Evolutionary conservation across 2,113 vertebrate species (phyloP), one percentile per base, ranked within the genome.

Genomic region (Thryonomys swinderianus): DNA sequence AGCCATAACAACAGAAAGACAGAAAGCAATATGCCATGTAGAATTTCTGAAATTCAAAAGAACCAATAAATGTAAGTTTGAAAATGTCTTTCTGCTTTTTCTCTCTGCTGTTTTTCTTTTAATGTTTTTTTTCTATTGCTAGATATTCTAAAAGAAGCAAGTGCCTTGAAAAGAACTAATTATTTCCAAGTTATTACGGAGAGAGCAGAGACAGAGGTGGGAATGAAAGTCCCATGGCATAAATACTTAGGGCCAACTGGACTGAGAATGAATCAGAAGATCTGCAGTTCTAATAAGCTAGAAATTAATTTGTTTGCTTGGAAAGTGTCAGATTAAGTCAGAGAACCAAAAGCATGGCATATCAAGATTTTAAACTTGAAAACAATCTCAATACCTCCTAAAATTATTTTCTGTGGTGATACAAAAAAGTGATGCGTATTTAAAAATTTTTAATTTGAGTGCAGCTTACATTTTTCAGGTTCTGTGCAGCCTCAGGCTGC

Each of bases 381-480:
- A 91, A 90, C 7, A 37, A 92, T 69, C 30, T n/a, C 67, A 95
- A 81, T 45, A 34, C 4, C 27, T 10, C 62, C 81, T 76, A 7
- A 85, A 69, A 64, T 67, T 82, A 51, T 88, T 83, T 95, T 94
- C 23, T 94, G n/a, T 92, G 12, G 82, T 89, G n/a, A 30, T 61
- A 45, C 27, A 73, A 88, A 57, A 85, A 82, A 16, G 9, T 80
- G 16, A 93, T 40, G 1, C 21, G 20, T 53, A 45, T 82, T 88
- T 64, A 57, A 86, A 84, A 11, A 80, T 32, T 74, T 85, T 88
- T 40, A 76, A 88, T 64, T n/a, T 80, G 7, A 59, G 48, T 74
- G 45, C 74, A 69, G 27, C 92, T 92, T 30, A 90, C 30, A 74
- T 82, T 95, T 94, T 80, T 95, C 32, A 93, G 48, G 37, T 92